Conservation (phyloP, 2,113 vertebrate species). For the Synodontis membranacea region DNA sequence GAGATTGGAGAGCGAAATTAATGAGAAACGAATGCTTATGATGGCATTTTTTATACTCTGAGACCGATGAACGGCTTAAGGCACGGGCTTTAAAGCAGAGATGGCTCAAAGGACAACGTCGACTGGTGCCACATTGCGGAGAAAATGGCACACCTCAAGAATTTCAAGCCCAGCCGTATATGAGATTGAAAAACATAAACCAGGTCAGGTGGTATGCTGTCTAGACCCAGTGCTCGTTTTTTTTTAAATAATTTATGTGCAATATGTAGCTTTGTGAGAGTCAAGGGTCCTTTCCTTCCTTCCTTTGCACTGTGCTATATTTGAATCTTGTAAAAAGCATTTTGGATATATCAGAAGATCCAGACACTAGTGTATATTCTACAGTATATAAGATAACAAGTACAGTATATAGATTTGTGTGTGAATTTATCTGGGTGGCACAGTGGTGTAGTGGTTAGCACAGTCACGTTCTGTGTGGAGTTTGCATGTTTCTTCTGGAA, state of each 20-base stretch:
- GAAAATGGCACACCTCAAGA: not conserved
- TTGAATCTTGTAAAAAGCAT: not conserved
- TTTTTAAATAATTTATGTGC: not conserved
- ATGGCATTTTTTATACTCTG: not conserved
- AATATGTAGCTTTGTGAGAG: not conserved
- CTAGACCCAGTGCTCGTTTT: not conserved
- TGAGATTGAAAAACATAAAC: not conserved
- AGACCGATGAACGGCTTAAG: not conserved
- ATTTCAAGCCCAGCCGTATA: not conserved
- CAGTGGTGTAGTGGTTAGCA: too few species aligned
- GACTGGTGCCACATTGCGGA: not conserved
- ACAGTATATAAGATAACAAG: not conserved
- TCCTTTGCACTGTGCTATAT: not conserved
- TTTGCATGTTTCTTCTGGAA: too few species aligned
- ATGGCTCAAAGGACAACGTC: not conserved
- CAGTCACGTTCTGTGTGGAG: too few species aligned
- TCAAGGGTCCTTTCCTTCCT: not conserved
- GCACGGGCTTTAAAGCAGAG: not conserved
- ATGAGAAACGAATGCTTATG: not conserved
- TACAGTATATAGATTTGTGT: too few species aligned
- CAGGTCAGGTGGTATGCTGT: not conserved
- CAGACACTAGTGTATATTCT: not conserved
- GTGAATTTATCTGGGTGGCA: too few species aligned
- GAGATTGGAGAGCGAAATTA: not conserved
- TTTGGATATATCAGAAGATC: not conserved